These are phyloP conservation scores for Mesochorus sp. DNA, from an alignment of 2,888 invertebrate genomes.

Conservation along the genomic window DNA sequence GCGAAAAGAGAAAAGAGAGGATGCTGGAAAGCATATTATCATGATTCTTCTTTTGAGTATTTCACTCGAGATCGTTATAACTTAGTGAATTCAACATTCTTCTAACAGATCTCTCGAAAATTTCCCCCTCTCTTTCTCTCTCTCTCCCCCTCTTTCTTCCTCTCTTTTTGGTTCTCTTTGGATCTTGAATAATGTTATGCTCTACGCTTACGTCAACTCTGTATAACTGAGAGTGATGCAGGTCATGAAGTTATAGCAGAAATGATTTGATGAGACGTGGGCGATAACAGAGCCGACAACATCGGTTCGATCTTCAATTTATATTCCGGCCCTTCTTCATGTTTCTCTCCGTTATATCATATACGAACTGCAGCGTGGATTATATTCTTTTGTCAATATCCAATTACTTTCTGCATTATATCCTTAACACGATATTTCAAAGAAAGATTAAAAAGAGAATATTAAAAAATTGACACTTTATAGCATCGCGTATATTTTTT, in stretches of 20 bases:
- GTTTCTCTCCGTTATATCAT: too few species aligned
- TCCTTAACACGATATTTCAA: too few species aligned
- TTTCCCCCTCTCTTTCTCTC: background rate
- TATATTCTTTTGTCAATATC: too few species aligned
- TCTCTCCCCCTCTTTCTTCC: background rate
- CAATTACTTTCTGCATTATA: too few species aligned
- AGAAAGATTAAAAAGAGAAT: too few species aligned
- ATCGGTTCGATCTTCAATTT: too few species aligned
- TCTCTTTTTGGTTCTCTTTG: background rate
- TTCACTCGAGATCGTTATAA: conserved; percentile 71
- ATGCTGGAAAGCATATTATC: conserved; percentile 4
- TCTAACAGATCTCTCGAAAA: conserved; percentile 12
- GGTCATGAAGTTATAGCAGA: background rate
- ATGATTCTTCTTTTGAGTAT: conserved; percentile 57
- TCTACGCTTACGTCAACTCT: background rate
- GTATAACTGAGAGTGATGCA: background rate
- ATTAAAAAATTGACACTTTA: too few species aligned
- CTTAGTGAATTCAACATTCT: conserved; percentile 63
- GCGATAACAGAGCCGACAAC: too few species aligned
- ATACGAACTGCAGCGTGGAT: too few species aligned
- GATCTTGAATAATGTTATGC: background rate
- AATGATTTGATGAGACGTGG: too few species aligned
- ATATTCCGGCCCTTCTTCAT: too few species aligned
- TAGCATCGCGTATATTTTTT: too few species aligned
- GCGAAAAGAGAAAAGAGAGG: background rate